Base-by-base conservation (phyloP, 2,113 vertebrate genomes). In the Odontophorus gujanensis region DNA sequence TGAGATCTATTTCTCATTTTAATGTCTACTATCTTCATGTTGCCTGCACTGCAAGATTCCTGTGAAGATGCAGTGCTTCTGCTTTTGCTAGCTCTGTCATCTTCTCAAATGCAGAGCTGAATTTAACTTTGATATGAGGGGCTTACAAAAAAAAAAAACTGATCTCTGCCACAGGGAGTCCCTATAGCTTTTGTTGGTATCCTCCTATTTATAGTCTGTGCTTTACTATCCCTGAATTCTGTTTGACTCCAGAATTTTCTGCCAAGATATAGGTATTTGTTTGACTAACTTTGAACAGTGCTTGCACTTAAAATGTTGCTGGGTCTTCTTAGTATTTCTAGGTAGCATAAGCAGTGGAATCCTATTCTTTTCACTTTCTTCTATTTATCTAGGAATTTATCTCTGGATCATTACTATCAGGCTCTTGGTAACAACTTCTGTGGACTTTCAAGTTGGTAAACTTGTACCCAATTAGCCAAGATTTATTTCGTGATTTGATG, bases 1-100 rank as follows among this genome's bases (percentile, higher is more conserved):
- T 63, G 55, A 87, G 85, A 77, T 57, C 89, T 94, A 91, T 85
- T 96, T 82, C 95, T 92, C 94, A 90, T 96, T 97, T 95, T 87
- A 87, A 92, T 74, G 47, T 85, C 93, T 94, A 63, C 84, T 59
- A 85, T 89, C 47, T 87, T 71, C 91, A 81, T 2, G 1, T 88
- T 92, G 79, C 72, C 68, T 0, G 12, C 93, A 88, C 91, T 78
- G 87, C 79, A 71, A 94, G 91, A 75, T 36, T 93, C 87, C 93
- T 92, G 78, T 95, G 95, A 94, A 90, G 87, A 88, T 57, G 69
- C 57, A 89, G 72, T 51, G 59, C 87, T 81, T 89, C 72, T 87
- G 79, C 81, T 91, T 90, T 80, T 92, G 76, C 47, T 30, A 95
- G 75, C 76, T 57, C 86, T 94, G 68, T 91, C 92, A 66, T 95